Evolutionary conservation across 2,797 vertebrate species (phyloP), one percentile per base, ranked within the genome.

Genomic region (Aplochiton taeniatus): DNA sequence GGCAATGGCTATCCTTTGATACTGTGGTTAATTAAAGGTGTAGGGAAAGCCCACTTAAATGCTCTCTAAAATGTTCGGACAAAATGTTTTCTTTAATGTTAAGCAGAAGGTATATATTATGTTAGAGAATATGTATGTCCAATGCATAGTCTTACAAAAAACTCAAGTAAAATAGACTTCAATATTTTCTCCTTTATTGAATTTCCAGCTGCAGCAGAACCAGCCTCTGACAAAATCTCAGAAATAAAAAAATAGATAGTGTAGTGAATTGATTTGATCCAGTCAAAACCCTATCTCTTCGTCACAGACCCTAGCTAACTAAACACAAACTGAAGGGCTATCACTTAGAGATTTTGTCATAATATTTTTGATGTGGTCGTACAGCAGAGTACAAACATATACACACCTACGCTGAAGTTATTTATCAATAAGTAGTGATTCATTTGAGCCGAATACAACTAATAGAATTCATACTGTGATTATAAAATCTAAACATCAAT

Each of bases 201-300:
- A 85, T 87, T 87, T 87, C 90, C 86, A 91, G 84, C 85, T 84
- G 93, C 88, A 92, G 85, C 81, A 87, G 91, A 90, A 90, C 81
- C 80, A 87, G 77, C 79, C 68, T 88, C 85, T 87, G 83, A 91
- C 90, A 89, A 89, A 86, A 85, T 85, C 62, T 86, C 11, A 48
- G 83, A 92, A 90, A 87, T 90, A 92, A 92, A 91, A 92, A 90
- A 91, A 91, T 89, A 91, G 63, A 78, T 76, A 79, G 82, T 89
- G 65, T 83, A 72, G 54, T 82, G 75, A 86, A 83, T 82, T 83
- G 76, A 85, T 76, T 78, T 79, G 67, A 78, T 74, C 80, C 87
- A 86, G 68, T 80, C 68, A 81, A 85, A 69, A 71, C 61, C 63
- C 64, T 43, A 59, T 68, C 46, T 69, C 41, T 63, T 45, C 82